Conservation (phyloP, 2,797 vertebrate genomes). For the Phrynocephalus guinanensis region DNA sequence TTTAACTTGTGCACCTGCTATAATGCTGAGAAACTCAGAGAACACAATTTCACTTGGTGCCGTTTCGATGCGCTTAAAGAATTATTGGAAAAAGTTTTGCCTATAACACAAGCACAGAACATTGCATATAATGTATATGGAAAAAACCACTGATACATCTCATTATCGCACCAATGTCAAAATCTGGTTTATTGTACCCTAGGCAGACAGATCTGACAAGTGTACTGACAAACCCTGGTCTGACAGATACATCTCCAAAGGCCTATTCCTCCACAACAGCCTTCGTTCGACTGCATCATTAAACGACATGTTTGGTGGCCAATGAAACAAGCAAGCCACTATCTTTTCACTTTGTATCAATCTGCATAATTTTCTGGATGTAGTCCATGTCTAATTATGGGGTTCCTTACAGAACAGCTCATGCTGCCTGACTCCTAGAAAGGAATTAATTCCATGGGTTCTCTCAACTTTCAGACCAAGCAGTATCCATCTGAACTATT, state of each 20-base stretch:
- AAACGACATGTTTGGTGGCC: neutral
- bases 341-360: neutral
- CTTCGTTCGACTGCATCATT: neutral
- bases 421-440: neutral
- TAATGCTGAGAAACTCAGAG: neutral
- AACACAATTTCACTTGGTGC: neutral
- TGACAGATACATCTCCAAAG: neutral
- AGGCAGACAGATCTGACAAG: neutral
- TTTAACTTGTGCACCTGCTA: neutral
- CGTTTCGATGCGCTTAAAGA: neutral
- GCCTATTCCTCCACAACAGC: neutral
- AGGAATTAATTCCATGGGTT: slow-evolving; percentile 1
- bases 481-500: neutral
- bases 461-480: neutral
- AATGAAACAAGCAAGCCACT: neutral
- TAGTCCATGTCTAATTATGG: neutral
- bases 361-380: neutral
- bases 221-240: no score
- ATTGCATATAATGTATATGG: neutral
- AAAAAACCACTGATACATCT: neutral
- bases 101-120: neutral
- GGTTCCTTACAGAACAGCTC: neutral
- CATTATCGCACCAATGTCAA: neutral
- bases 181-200: neutral
- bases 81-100: neutral